phyloP scores from a whole-genome alignment of 2,888 invertebrate genomes.

The Synanthedon andrenaeformis region DNA sequence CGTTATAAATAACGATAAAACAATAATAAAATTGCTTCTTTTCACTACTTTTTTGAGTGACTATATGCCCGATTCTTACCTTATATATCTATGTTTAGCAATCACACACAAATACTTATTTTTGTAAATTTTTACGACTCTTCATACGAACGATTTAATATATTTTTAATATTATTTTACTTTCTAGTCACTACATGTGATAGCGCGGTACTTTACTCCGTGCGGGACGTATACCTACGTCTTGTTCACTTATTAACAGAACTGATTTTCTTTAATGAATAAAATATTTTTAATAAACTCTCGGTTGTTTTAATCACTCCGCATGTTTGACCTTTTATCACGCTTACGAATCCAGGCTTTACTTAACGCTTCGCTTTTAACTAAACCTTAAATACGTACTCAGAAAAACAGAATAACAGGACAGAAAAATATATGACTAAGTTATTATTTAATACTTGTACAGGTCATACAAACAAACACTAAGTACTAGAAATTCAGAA shows the following conservation, averaged over 20 bases:
- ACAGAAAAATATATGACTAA: slow-evolving; percentile 1
- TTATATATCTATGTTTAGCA: no score
- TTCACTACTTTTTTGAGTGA: no score
- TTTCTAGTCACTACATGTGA: slow-evolving; percentile 44
- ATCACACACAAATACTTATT: slow-evolving; percentile 15
- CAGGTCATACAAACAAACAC: no score
- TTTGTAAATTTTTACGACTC: slow-evolving; percentile 38
- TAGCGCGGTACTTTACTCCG: slow-evolving; percentile 36
- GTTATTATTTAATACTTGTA: no score
- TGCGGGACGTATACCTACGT: slow-evolving; percentile 48
- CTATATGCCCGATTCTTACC: no score
- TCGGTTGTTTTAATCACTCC: slow-evolving; percentile 58
- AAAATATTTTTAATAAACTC: slow-evolving; percentile 54
- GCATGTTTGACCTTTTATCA: slow-evolving; percentile 46
- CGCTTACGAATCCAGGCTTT: slow-evolving; percentile 50
- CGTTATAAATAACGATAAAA: no score
- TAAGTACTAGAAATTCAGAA: no score
- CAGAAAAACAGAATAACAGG: slow-evolving; percentile 6
- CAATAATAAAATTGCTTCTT: no score
- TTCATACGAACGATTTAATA: slow-evolving; percentile 32
- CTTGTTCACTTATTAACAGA: slow-evolving; percentile 59
- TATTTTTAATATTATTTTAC: slow-evolving; percentile 24
- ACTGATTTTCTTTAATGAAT: slow-evolving; percentile 66
- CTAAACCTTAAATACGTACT: slow-evolving; percentile 23
- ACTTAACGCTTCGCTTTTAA: slow-evolving; percentile 54